Conservation (phyloP, 2,888 invertebrate genomes). For the Oscheius onirici region DNA sequence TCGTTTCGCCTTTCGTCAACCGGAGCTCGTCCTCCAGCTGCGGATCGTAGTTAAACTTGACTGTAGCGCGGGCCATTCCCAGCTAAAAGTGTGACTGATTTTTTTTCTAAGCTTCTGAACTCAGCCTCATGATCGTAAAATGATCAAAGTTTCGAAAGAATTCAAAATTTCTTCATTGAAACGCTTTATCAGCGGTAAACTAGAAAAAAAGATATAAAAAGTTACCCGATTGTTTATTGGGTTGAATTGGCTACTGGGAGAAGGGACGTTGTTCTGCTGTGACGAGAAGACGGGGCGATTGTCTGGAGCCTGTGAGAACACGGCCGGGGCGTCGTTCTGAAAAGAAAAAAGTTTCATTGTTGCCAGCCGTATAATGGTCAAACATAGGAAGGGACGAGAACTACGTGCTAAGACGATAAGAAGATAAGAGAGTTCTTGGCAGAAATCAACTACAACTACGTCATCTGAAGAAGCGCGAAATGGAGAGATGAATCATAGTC, state of each 20-base stretch:
- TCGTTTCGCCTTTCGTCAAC: conserved; percentile 90
- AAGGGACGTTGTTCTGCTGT: not conserved
- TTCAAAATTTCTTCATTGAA: not conserved
- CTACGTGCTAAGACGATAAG: not conserved
- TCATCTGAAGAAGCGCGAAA: not conserved
- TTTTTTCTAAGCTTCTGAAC: too few species aligned
- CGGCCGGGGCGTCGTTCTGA: conserved; percentile 22
- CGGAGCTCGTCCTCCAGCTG: conserved; percentile 95
- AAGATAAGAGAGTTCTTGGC: not conserved
- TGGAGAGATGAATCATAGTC: not conserved
- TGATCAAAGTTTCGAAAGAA: too few species aligned
- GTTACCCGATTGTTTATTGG: not conserved
- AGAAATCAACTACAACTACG: too few species aligned
- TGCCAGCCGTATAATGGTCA: not conserved
- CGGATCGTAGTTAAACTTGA: conserved; percentile 86
- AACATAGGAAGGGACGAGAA: not conserved
- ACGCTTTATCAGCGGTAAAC: not conserved
- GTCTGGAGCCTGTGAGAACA: conserved; percentile 22
- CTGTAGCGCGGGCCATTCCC: conserved; percentile 78
- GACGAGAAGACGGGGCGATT: conserved; percentile 26
- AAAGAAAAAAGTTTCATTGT: not conserved
- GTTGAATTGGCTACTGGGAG: not conserved
- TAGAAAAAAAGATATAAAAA: not conserved
- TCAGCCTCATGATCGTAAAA: too few species aligned
- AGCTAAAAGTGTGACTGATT: not conserved